Percentiles rank a stretch among this genome's conserved stretches.
Conservation (phyloP, 2,888 invertebrate species). For the Microctonus brassicae region DNA sequence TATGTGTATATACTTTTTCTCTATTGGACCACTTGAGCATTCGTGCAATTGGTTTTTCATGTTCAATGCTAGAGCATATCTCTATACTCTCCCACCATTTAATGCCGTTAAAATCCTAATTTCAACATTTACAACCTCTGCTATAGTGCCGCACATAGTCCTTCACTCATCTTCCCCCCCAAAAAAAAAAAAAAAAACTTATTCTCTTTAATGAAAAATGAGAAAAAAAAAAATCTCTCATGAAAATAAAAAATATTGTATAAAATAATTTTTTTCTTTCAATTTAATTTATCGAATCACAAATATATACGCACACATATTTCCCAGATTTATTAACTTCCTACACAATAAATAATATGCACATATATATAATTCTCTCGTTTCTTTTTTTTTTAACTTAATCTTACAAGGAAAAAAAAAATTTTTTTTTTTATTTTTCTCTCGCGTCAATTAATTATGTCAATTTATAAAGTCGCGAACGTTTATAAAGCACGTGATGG, state of each 20-base stretch:
- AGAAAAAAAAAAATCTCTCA: too few species aligned
- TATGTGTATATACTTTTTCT: not conserved
- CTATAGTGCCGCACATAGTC: constrained; percentile 6
- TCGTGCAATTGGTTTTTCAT: constrained; percentile 60
- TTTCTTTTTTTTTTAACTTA: too few species aligned
- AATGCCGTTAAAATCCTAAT: constrained; percentile 58
- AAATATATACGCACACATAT: too few species aligned
- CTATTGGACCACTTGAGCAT: constrained; percentile 32
- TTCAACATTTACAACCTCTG: constrained; percentile 49
- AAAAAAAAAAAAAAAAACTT: not conserved
- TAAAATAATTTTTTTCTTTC: too few species aligned
- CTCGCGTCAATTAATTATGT: constrained; percentile 2
- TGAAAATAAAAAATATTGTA: too few species aligned
- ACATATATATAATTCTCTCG: too few species aligned
- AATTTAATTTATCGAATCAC: too few species aligned
- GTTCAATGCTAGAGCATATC: constrained; percentile 39
- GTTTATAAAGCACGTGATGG: constrained; percentile 49
- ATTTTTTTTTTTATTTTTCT: not conserved
- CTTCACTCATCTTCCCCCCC: not conserved
- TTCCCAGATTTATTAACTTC: too few species aligned
- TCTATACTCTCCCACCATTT: not conserved
- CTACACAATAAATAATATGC: too few species aligned
- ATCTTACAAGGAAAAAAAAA: too few species aligned
- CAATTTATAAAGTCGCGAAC: not conserved
- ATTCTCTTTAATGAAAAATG: too few species aligned